Conservation (phyloP, 2,797 vertebrate genomes). For the Molossus molossus region DNA sequence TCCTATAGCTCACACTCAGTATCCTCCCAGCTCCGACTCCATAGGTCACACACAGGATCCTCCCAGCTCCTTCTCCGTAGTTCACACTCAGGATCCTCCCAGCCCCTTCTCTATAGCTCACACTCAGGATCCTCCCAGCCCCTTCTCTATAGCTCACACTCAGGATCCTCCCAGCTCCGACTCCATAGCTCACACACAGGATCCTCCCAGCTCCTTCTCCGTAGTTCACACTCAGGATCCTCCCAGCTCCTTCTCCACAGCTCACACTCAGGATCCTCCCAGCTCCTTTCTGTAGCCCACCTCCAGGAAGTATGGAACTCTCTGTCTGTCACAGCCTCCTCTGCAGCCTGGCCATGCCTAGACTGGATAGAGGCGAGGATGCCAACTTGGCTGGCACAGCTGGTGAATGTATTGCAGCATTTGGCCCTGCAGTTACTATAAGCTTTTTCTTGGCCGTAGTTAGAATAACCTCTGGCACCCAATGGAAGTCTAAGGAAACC, state of each 20-base stretch:
- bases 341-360: neutral
- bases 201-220: accelerated
- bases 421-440: neutral
- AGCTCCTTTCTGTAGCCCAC: accelerated
- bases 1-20: neutral
- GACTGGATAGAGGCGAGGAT: neutral
- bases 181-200: accelerated
- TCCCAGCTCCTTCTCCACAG: accelerated
- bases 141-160: accelerated
- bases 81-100: accelerated
- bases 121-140: neutral
- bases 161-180: accelerated
- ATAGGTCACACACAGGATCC: accelerated
- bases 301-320: neutral
- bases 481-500: neutral
- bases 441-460: neutral
- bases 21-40: accelerated
- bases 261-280: accelerated
- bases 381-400: neutral
- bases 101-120: accelerated
- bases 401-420: neutral
- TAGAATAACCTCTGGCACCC: neutral
- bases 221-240: accelerated
- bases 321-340: neutral
- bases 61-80: accelerated